phyloP scores from a whole-genome alignment of 2,797 vertebrate genomes.

The Sarcophilus harrisii region DNA sequence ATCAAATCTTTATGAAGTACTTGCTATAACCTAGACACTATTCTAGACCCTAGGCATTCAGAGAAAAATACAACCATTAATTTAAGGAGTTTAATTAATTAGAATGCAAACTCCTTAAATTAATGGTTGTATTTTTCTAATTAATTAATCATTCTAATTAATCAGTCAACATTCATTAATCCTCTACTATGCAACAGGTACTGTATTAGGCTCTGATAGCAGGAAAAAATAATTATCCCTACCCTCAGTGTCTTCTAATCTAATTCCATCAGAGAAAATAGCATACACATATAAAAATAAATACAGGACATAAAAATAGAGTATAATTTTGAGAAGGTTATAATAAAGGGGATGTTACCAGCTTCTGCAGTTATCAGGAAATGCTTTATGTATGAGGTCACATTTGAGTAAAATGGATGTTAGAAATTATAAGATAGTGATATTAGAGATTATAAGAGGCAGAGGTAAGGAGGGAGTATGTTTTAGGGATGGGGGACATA shows the following conservation, averaged over 20 bases:
- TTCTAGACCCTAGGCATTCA: not conserved
- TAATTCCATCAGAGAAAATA: not conserved
- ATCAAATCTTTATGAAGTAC: not conserved
- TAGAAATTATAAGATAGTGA: too few relatives aligned
- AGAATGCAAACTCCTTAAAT: too few relatives aligned
- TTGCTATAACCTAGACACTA: not conserved
- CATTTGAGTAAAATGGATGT: not conserved
- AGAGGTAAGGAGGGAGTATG: not conserved
- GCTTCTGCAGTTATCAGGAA: not conserved
- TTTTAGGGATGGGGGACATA: not conserved
- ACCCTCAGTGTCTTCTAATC: not conserved
- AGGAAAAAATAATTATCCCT: not conserved
- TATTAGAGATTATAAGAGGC: not conserved
- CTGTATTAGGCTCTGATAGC: not conserved
- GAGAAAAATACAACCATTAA: not conserved
- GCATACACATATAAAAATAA: not conserved
- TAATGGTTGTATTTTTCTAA: too few relatives aligned
- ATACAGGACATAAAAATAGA: not conserved
- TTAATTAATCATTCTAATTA: not conserved
- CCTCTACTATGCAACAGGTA: not conserved
- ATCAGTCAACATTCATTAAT: not conserved
- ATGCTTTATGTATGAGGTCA: not conserved
- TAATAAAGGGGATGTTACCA: not conserved
- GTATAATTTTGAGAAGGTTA: not conserved
- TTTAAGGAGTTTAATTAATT: not conserved